These are phyloP conservation scores for Stegodyphus dumicola DNA, from an alignment of 1,140 invertebrate species.

Conservation along the genomic window DNA sequence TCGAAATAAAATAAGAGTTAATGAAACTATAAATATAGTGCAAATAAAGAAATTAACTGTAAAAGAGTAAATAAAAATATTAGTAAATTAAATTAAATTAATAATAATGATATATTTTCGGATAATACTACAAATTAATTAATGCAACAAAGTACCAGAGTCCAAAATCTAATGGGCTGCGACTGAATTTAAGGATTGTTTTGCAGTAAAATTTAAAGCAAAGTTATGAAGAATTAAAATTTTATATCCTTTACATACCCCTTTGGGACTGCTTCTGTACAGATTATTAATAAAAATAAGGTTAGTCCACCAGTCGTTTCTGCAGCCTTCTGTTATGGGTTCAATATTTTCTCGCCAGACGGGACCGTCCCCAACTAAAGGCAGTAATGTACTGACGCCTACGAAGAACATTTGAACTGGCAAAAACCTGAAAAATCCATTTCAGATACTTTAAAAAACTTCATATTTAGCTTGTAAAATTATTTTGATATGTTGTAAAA, in stretches of 20 bases:
- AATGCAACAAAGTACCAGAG: no score
- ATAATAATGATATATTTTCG: no score
- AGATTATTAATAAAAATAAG: conserved; percentile 62
- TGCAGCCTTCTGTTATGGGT: conserved; percentile 58
- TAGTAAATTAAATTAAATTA: no score
- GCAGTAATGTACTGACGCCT: conserved; percentile 23
- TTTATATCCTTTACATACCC: conserved; percentile 1
- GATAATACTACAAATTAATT: no score
- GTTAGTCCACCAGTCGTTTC: conserved; percentile 64
- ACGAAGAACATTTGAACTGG: conserved; percentile 52
- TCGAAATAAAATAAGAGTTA: no score
- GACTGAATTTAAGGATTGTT: no score
- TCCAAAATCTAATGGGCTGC: no score
- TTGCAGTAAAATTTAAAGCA: no score
- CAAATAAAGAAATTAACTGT: no score
- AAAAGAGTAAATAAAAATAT: no score
- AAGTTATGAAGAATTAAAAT: no score
- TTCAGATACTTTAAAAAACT: not conserved
- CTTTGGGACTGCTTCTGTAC: conserved; percentile 20
- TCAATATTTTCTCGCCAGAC: conserved; percentile 61
- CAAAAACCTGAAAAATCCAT: conserved; percentile 12
- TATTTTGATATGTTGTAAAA: not conserved
- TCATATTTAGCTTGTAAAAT: not conserved
- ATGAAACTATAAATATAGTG: no score
- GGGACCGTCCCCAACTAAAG: conserved; percentile 53